phyloP scores from a whole-genome alignment of 1,140 invertebrate genomes.

The Caenorhabditis elegans region DNA sequence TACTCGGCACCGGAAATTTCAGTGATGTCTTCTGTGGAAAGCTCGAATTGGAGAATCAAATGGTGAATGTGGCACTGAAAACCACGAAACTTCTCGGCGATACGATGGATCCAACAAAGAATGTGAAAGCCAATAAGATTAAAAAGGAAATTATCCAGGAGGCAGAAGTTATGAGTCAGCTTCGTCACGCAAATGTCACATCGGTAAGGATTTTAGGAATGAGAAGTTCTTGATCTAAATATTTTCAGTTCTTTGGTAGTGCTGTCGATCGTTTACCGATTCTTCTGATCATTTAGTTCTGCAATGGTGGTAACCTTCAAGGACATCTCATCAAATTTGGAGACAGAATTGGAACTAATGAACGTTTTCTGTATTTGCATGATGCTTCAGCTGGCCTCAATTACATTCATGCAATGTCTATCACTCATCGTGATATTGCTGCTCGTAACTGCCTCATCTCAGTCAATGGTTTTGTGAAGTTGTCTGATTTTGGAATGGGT shows the following conservation, averaged over 20 bases:
- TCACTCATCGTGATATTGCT: conserved; percentile 9
- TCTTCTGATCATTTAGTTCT: background rate
- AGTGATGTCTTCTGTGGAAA: background rate
- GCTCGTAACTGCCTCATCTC: background rate
- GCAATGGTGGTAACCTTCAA: background rate
- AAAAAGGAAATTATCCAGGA: background rate
- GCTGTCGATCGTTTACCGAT: background rate
- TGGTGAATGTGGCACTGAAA: background rate
- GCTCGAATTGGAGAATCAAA: background rate
- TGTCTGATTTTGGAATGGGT: conserved; percentile 7
- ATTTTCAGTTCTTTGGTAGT: background rate
- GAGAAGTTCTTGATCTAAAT: too few relatives aligned
- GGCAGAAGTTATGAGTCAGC: background rate
- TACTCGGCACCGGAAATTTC: background rate
- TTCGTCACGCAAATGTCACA: background rate
- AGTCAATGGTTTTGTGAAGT: background rate
- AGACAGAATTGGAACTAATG: background rate
- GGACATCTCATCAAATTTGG: background rate
- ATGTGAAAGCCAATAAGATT: background rate
- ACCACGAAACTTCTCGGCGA: background rate
- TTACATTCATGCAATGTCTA: background rate
- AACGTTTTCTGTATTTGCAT: background rate
- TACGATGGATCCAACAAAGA: background rate
- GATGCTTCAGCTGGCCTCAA: background rate
- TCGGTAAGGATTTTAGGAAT: too few relatives aligned